phyloP scores from a whole-genome alignment of 2,888 invertebrate species.

The Polydrusus cervinus region DNA sequence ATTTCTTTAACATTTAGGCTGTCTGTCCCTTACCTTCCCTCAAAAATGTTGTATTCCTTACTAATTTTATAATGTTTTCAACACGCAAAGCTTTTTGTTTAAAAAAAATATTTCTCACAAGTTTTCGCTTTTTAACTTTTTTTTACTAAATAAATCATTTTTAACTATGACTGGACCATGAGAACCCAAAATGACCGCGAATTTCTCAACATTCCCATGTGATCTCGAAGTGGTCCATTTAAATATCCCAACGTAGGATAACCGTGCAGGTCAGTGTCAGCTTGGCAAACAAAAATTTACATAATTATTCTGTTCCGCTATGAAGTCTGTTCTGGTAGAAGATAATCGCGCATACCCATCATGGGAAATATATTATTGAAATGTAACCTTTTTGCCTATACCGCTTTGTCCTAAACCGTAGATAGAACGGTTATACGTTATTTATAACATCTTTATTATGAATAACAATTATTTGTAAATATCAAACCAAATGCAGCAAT shows the following conservation, averaged over 20 bases:
- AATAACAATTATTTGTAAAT: not conserved
- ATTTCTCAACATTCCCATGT: constrained; percentile 33
- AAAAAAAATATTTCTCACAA: too few relatives aligned
- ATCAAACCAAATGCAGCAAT: too few relatives aligned
- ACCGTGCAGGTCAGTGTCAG: constrained; percentile 42
- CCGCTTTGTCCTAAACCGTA: constrained; percentile 18
- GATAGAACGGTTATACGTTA: not conserved
- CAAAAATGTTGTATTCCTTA: too few relatives aligned
- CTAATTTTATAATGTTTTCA: too few relatives aligned
- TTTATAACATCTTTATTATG: constrained; percentile 9
- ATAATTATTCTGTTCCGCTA: constrained; percentile 51
- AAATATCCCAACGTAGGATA: constrained; percentile 36
- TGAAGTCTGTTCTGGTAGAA: constrained; percentile 37
- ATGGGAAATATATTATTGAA: constrained; percentile 47
- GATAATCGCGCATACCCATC: constrained; percentile 45
- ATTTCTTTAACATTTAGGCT: too few relatives aligned
- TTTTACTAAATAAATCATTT: not conserved
- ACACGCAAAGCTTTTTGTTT: too few relatives aligned
- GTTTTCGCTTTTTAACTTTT: too few relatives aligned
- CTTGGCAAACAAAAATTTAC: constrained; percentile 44
- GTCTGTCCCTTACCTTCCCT: too few relatives aligned
- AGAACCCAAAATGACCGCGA: constrained; percentile 11
- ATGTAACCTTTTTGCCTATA: constrained; percentile 28
- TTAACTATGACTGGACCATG: constrained; percentile 3
- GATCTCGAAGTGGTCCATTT: constrained; percentile 42